Conservation (phyloP, 2,888 invertebrate genomes). For the Caenorhabditis angaria region DNA sequence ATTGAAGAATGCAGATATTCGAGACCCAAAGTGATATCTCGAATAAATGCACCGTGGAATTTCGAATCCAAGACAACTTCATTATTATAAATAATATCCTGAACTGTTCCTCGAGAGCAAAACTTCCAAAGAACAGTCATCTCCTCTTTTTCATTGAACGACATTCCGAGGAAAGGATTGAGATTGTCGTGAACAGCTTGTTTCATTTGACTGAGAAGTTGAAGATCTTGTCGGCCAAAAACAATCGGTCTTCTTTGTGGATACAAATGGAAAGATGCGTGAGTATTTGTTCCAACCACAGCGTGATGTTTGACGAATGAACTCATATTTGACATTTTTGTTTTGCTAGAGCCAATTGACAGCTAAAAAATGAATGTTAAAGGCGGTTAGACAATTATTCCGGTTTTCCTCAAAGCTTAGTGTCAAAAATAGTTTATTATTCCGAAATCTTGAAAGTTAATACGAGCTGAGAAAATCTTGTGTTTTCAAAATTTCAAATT, state of each 20-base stretch:
- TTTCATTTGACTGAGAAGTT: slow-evolving; percentile 67
- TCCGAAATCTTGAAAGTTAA: too few species aligned
- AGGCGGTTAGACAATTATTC: too few species aligned
- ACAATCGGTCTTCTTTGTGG: slow-evolving; percentile 65
- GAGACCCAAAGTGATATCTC: slow-evolving; percentile 58
- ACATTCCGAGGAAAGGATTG: slow-evolving; percentile 89
- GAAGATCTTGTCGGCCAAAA: slow-evolving; percentile 57
- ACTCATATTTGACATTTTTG: slow-evolving; percentile 70
- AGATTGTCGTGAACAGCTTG: slow-evolving; percentile 89
- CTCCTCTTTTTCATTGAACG: slow-evolving; percentile 71
- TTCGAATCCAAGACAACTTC: slow-evolving; percentile 50
- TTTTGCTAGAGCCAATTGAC: slow-evolving; percentile 66
- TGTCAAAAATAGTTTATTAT: too few species aligned
- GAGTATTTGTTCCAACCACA: slow-evolving; percentile 68
- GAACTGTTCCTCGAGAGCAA: slow-evolving; percentile 69
- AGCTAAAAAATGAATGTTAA: too few species aligned
- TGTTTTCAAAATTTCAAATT: too few species aligned
- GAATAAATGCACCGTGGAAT: slow-evolving; percentile 59
- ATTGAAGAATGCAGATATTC: slow-evolving; percentile 64
- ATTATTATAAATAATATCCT: slow-evolving; percentile 59
- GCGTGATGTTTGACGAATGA: slow-evolving; percentile 70
- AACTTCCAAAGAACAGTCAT: slow-evolving; percentile 70
- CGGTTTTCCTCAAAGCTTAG: too few species aligned
- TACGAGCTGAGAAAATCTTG: too few species aligned
- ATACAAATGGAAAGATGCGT: slow-evolving; percentile 67